A percentile compares a stretch with the other conserved stretches of the same genome.
Evolutionary conservation across 2,113 vertebrate species (phyloP).

Genomic region (Ailuropoda melanoleuca): DNA sequence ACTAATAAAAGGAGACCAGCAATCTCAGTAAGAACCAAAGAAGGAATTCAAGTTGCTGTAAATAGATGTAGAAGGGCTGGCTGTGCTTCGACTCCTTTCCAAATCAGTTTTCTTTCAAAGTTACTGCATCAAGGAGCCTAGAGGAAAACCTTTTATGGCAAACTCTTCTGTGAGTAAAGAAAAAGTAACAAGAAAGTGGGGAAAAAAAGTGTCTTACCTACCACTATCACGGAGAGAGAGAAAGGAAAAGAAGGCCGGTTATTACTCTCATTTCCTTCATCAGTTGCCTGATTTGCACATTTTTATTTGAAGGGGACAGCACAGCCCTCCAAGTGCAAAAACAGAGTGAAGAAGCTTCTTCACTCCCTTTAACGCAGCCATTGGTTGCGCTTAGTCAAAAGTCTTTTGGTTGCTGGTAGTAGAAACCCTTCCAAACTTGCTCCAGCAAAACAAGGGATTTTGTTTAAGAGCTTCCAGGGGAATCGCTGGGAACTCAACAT

Average conservation of each 20-base stretch:
- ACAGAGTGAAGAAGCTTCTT: background rate
- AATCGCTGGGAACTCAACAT: background rate
- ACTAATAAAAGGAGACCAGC: conserved; percentile 80
- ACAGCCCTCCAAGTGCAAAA: background rate
- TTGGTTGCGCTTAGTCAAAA: background rate
- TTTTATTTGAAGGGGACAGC: background rate
- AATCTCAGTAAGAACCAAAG: conserved; percentile 67
- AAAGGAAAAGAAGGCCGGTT: background rate
- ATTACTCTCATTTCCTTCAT: background rate
- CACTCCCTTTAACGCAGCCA: background rate
- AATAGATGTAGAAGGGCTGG: background rate
- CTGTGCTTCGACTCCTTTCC: conserved; percentile 16
- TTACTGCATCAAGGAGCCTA: background rate
- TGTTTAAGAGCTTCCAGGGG: background rate
- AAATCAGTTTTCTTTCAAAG: conserved; percentile 48
- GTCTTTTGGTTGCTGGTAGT: background rate
- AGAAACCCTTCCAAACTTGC: background rate
- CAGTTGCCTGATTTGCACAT: background rate
- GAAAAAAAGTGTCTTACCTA: conserved; percentile 40
- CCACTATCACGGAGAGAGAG: background rate
- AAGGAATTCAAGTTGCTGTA: conserved; percentile 49
- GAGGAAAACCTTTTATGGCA: conserved; percentile 34
- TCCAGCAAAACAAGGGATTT: conserved; percentile 13
- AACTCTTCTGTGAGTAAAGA: conserved; percentile 57
- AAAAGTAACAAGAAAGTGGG: conserved; percentile 41